Evolutionary conservation across 2,113 vertebrate genomes (phyloP).

Genomic region (Podiceps cristatus): DNA sequence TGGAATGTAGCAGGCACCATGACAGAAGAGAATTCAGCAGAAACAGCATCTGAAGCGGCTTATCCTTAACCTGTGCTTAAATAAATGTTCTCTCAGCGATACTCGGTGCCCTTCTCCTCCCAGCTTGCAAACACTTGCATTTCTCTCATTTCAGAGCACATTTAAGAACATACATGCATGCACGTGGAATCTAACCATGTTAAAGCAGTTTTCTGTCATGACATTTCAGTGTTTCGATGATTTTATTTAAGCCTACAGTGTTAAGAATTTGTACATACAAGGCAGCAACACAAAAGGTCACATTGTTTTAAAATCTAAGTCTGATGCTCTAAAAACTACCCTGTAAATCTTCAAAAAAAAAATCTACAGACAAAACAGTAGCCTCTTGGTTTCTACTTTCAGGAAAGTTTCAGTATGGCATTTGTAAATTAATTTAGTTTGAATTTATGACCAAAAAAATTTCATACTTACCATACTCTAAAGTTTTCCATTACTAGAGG

Average conservation of each 20-base stretch:
- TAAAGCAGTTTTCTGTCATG: neutral
- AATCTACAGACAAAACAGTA: neutral
- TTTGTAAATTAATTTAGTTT: neutral
- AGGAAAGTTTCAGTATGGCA: neutral
- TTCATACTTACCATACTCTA: neutral
- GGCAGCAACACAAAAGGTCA: neutral
- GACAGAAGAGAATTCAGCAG: constrained; percentile 55
- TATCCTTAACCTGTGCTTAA: constrained; percentile 20
- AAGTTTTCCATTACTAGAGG: constrained; percentile 26
- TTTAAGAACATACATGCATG: neutral
- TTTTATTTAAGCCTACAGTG: neutral
- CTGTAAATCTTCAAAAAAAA: neutral
- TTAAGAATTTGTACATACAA: neutral
- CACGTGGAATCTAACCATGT: neutral
- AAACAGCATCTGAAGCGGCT: constrained; percentile 43
- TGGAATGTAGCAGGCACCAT: constrained; percentile 73
- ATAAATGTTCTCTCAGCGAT: neutral
- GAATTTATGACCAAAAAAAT: neutral
- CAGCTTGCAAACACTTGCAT: neutral
- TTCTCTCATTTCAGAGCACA: neutral
- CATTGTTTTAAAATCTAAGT: neutral
- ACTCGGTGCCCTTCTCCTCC: neutral
- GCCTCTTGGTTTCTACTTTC: neutral
- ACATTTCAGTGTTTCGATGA: neutral
- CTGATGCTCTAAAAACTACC: neutral